phyloP scores from a whole-genome alignment of 2,888 invertebrate species.

The Noctua comes region DNA sequence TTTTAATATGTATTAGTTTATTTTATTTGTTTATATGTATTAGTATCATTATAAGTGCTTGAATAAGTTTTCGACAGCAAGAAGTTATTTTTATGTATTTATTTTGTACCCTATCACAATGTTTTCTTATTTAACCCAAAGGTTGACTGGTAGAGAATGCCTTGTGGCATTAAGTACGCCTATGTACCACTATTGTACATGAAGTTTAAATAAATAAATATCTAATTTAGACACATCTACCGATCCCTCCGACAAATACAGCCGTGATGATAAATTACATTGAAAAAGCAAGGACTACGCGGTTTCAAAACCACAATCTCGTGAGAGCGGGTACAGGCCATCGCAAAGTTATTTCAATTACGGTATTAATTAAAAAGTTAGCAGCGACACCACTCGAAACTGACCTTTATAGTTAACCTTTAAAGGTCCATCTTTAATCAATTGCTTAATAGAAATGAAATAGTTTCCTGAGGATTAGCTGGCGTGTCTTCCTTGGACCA shows the following conservation, averaged over 20 bases:
- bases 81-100: too few relatives aligned
- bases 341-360: conserved; percentile 30
- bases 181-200: too few relatives aligned
- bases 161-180: too few relatives aligned
- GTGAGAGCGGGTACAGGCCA: neutral
- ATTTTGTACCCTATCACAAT: too few relatives aligned
- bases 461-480: conserved; percentile 23
- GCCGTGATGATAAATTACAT: neutral
- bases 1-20: too few relatives aligned
- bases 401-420: conserved; percentile 12
- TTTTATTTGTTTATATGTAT: too few relatives aligned
- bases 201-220: too few relatives aligned
- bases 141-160: too few relatives aligned
- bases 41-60: too few relatives aligned
- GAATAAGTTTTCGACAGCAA: too few relatives aligned
- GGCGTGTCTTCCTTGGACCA: neutral
- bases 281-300: neutral
- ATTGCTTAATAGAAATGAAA: conserved; percentile 31
- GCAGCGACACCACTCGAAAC: conserved; percentile 11
- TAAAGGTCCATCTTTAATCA: conserved; percentile 22
- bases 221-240: neutral
- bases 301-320: neutral
- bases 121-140: too few relatives aligned
- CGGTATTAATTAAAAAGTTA: conserved; percentile 25
- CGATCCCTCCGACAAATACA: neutral